Evolutionary conservation across 2,888 invertebrate genomes (phyloP), one percentile per base, ranked within the genome.

Genomic region (Carabus problematicus): DNA sequence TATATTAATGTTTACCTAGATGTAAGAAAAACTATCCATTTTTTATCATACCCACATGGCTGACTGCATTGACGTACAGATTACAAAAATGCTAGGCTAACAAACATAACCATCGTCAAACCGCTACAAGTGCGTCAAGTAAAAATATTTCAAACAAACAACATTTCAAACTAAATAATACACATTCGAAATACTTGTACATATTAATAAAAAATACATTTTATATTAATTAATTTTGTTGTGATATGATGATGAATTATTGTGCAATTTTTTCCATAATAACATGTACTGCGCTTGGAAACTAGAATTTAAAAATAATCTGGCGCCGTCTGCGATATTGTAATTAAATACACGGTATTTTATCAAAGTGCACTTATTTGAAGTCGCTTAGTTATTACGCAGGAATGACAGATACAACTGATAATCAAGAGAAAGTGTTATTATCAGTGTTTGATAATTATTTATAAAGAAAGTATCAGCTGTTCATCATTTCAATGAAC

Each of bases 341-440:
- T 63, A 49, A 63, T 63, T 63, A 41, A 63, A 63, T 63, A 41
- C 49, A 41, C 63, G 41, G 52, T 12, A 49, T 49, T 62, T 63
- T 63, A 63, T 63, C 63, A 52, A 52, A 63, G 41, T 63, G 63
- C 54, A 63, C 45, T 62, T 62, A 62, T 63, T 63, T 49, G 63
- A 63, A 39, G 63, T 54, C 41, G 63, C 29, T 52, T 40, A 62
- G 49, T 62, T 47, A 45, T 47, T 61, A 47, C n/a, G 29, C 18
- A 60, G 45, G 45, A 60, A 60, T 60, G 29, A 49, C 16, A 18
- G 62, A 63, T 63, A 54, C 2, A 62, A 9, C n/a, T 54, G 63
- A 63, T 63, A 63, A 41, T 49, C 40, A 41, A 40, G 19, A 61
- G 61, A 49, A 45, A 61, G 61, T 61, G 14, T 47, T 29, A 29